Percentiles rank a stretch among this genome's conserved stretches.
These are phyloP conservation scores for Scaptomyza hsui DNA, from an alignment of 1,140 invertebrate species.

Conservation along the genomic window DNA sequence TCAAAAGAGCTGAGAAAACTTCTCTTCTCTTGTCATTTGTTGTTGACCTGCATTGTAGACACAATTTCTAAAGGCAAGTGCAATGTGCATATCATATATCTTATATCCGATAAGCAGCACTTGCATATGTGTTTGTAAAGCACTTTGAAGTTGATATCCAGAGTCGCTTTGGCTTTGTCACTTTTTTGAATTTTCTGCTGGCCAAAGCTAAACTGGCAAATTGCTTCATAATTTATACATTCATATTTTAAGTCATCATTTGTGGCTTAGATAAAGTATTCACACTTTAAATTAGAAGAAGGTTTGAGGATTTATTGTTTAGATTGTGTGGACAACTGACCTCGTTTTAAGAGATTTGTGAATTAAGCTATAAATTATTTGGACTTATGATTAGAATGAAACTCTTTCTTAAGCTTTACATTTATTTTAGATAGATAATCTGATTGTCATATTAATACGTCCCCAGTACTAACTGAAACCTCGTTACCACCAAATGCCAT, in stretches of 20 bases:
- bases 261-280: neutral
- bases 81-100: slow-evolving; percentile 62
- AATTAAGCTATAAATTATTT: neutral
- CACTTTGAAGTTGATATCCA: slow-evolving; percentile 41
- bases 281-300: no score
- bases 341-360: neutral
- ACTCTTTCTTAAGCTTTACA: no score
- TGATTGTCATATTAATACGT: no score
- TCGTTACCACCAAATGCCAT: neutral
- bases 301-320: neutral
- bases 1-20: neutral
- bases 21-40: no score
- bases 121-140: slow-evolving; percentile 56
- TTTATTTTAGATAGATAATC: no score
- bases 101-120: slow-evolving; percentile 29
- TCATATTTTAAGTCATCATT: slow-evolving; percentile 12
- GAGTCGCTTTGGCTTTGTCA: slow-evolving; percentile 35
- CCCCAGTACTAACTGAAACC: neutral
- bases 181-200: neutral
- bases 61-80: slow-evolving; percentile 37
- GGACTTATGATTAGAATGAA: no score
- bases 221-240: slow-evolving; percentile 56
- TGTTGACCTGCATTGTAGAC: slow-evolving; percentile 3
- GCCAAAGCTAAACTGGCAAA: slow-evolving; percentile 23
- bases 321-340: neutral